Base-by-base conservation (phyloP, 1,140 invertebrate genomes). In the Bombus superbus region DNA sequence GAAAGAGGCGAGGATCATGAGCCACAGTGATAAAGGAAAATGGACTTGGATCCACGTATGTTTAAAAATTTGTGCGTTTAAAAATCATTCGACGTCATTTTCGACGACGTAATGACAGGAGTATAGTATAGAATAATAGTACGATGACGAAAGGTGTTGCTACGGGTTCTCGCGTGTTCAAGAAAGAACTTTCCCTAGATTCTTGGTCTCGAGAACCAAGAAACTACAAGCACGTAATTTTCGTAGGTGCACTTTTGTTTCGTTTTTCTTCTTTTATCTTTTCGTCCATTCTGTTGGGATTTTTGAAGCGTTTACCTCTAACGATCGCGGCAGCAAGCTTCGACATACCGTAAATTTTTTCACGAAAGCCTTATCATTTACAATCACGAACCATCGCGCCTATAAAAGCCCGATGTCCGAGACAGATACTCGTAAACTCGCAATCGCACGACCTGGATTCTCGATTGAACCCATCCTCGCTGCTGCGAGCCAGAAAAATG, bases 391-490 rank as follows among this genome's bases (percentile, higher is more conserved):
- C 53, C 78, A 80, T 80, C 68, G 83, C 68, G 40, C 69, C 77
- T 80, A 73, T 80, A 85, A 85, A 85, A 80, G 53, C 59, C 77
- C 47, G 32, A 18, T 57, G 74, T 83, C 62, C 68, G 53, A 85
- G 76, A 42, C 83, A 85, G 68, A 79, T 68, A 53, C 83, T 85
- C 83, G 83, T 85, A 85, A 85, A 85, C 53, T 32, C 57, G 57
- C 18, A 57, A 42, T 68, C 71, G 62, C 57, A 62, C 76, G 66
- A 44, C 47, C 72, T 32, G 44, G 75, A 59, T 42, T 47, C 32
- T n/a, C 76, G 76, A 79, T 85, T 53, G 77, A 85, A 42, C 57
- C 47, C 32, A 80, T 57, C 57, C 83, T 64, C 68, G 44, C 44
- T 38, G 53, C 57, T 78, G 3, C 53, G 32, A 53, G 68, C 18